These are phyloP conservation scores for Mongoloraphidia duomilia DNA, from an alignment of 2,888 invertebrate genomes.

Conservation along the genomic window DNA sequence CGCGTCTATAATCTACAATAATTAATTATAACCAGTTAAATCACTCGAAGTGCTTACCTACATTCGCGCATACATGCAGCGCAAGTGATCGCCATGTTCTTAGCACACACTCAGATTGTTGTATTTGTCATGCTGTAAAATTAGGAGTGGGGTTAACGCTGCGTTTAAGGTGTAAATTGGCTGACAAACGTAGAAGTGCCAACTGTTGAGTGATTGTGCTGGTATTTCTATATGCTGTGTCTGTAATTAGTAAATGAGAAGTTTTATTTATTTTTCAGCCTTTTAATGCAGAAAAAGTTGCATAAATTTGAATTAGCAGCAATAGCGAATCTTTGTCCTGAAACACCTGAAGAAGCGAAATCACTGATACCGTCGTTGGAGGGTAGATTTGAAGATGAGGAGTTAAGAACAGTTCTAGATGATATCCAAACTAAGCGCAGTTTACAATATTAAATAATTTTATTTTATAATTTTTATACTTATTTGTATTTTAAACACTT, in stretches of 20 bases:
- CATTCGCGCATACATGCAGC: too few species aligned
- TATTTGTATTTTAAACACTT: background rate
- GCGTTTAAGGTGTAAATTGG: too few species aligned
- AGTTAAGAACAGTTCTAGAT: slow-evolving; percentile 88
- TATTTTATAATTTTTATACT: slow-evolving; percentile 1
- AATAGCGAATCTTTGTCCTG: slow-evolving; percentile 95
- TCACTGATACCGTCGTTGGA: slow-evolving; percentile 93
- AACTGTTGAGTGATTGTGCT: too few species aligned
- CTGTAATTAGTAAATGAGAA: too few species aligned
- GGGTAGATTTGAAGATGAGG: slow-evolving; percentile 95
- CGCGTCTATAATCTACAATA: too few species aligned
- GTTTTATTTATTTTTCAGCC: slow-evolving; percentile 38
- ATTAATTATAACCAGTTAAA: too few species aligned
- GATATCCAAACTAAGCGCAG: slow-evolving; percentile 97
- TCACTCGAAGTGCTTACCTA: background rate
- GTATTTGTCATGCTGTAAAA: too few species aligned
- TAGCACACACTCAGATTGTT: too few species aligned
- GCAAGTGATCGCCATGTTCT: too few species aligned
- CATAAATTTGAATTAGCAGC: slow-evolving; percentile 98
- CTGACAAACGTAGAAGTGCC: too few species aligned
- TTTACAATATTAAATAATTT: slow-evolving; percentile 67
- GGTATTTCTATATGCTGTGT: too few species aligned
- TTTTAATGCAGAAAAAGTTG: slow-evolving; percentile 83
- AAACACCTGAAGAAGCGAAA: slow-evolving; percentile 96
- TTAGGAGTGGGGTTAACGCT: too few species aligned